Evolutionary conservation across 2,888 invertebrate genomes (phyloP).

Genomic region (Dromius quadrimaculatus): DNA sequence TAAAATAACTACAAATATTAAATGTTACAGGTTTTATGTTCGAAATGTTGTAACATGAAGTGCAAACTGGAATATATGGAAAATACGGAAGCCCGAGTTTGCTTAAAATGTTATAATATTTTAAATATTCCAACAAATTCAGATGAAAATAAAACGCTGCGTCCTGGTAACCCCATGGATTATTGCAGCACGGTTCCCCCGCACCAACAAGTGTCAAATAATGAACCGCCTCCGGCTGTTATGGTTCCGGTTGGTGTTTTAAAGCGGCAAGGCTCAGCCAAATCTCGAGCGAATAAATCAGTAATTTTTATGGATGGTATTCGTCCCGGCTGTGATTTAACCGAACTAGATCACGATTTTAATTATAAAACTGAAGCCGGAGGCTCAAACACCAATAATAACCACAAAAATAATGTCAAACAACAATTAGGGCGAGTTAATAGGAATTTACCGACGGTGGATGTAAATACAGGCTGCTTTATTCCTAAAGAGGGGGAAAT

Average conservation of each 20-base stretch:
- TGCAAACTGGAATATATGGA: slow-evolving; percentile 79
- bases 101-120: slow-evolving; percentile 77
- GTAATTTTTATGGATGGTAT: slow-evolving; percentile 93
- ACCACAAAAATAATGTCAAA: no score
- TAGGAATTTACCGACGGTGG: slow-evolving; percentile 66
- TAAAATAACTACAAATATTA: slow-evolving; percentile 16
- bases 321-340: slow-evolving; percentile 87
- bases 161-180: slow-evolving; percentile 89
- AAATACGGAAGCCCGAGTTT: slow-evolving; percentile 82
- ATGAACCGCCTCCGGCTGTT: slow-evolving; percentile 74
- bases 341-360: slow-evolving; percentile 78
- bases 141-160: slow-evolving; percentile 66
- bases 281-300: slow-evolving; percentile 74
- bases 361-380: slow-evolving; percentile 63
- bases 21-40: slow-evolving; percentile 78
- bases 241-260: slow-evolving; percentile 88
- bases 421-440: slow-evolving; percentile 33
- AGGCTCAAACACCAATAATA: no score
- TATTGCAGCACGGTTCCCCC: slow-evolving; percentile 88
- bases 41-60: slow-evolving; percentile 80
- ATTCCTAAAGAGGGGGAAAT: slow-evolving; percentile 69
- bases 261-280: slow-evolving; percentile 73
- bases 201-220: slow-evolving; percentile 75
- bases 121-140: slow-evolving; percentile 65
- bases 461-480: slow-evolving; percentile 70